Evolutionary conservation across 1,140 invertebrate genomes (phyloP), one percentile per base, ranked within the genome.

Genomic region (Linepithema humile): DNA sequence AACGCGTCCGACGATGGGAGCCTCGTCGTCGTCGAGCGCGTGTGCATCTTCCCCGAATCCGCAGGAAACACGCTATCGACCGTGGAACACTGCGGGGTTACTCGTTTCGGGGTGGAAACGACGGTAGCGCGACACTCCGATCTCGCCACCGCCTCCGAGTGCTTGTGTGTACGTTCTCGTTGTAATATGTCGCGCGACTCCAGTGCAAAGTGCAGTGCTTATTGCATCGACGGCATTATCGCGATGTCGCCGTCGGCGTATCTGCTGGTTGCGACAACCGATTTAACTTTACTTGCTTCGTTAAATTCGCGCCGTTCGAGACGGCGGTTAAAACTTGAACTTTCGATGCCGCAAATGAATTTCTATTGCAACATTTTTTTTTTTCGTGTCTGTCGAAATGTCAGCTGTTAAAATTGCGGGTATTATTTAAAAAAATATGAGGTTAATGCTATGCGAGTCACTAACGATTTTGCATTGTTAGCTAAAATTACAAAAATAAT

Each of bases 161-260:
- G 77, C 74, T 73, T 55, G 60, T 83, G 55, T 82, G 53, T 53
- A 50, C 72, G 50, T n/a, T 40, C 35, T 2, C n/a, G 12, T 48
- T 23, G 20, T 6, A 29, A 6, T 17, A 57, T 29, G n/a, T 77
- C 70, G 45, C 70, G 65, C 29, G 70, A 75, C 50, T 70, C 73
- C 77, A 77, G 88, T 90, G 90, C 85, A 90, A 90, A 91, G 89
- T 91, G 86, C 89, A 91, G 85, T 89, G 88, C 70, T 82, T 84
- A 80, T 43, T 64, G 15, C n/a, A 48, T 83, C 60, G 82, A 65
- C 55, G 35, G 12, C 23, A 20, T 20, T 67, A 55, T 55, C n/a
- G 62, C 32, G 60, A 40, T 6, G n/a, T 75, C 59, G 74, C 20
- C 23, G 45, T 10, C 17, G 72, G 10, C 32, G 7, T 65, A 43